These are phyloP conservation scores for Aleiodes alternator DNA, from an alignment of 2,888 invertebrate species.

Conservation along the genomic window DNA sequence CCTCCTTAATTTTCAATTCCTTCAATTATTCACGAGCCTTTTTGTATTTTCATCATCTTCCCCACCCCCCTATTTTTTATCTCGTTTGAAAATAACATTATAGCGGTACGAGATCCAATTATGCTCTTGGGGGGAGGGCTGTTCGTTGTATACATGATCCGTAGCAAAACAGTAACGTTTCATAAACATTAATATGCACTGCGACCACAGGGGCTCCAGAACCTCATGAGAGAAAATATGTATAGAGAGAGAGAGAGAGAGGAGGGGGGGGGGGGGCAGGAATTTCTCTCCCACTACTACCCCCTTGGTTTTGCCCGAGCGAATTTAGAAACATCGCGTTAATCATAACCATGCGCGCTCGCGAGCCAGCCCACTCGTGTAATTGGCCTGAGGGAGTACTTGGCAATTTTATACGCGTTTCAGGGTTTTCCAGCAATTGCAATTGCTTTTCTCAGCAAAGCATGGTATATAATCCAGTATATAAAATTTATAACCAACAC, in stretches of 20 bases:
- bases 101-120: conserved; percentile 36
- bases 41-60: conserved; percentile 1
- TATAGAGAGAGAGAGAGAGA: neutral
- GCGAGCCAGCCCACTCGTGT: conserved; percentile 23
- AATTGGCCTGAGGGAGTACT: conserved; percentile 27
- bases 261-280: too few species aligned
- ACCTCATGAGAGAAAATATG: neutral
- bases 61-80: neutral
- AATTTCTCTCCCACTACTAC: too few species aligned
- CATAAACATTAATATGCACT: conserved; percentile 45
- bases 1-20: too few species aligned
- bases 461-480: neutral
- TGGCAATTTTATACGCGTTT: conserved; percentile 28
- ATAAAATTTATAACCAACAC: too few species aligned
- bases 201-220: conserved; percentile 31
- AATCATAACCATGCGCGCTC: conserved; percentile 33
- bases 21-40: neutral
- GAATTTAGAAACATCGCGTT: conserved; percentile 40
- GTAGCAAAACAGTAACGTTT: conserved; percentile 24
- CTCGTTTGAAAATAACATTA: conserved; percentile 24
- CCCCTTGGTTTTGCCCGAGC: conserved; percentile 15
- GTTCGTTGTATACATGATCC: conserved; percentile 19
- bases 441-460: conserved; percentile 1
- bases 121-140: conserved; percentile 14
- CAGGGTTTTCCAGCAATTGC: neutral